A percentile compares a stretch with the other conserved stretches of the same genome.
Conservation (phyloP, 2,888 invertebrate species). For the Harpalus rufipes region DNA sequence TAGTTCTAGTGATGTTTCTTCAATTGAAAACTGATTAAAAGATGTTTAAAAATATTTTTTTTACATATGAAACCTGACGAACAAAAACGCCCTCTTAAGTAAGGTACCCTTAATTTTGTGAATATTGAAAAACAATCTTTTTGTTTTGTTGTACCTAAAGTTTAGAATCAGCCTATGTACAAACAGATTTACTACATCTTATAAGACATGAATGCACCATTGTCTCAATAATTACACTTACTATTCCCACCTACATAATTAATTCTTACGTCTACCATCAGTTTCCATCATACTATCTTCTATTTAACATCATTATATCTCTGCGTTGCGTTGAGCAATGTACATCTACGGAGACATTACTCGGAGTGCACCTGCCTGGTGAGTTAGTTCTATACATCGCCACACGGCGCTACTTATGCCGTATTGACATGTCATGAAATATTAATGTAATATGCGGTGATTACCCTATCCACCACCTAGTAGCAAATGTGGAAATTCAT, state of each 20-base stretch:
- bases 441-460: constrained; percentile 54
- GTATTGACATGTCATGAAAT: constrained; percentile 61
- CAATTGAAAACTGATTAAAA: too few species aligned
- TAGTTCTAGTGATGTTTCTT: too few species aligned
- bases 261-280: not conserved
- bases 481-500: constrained; percentile 44
- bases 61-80: too few species aligned
- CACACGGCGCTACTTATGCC: not conserved
- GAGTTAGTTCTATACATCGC: not conserved
- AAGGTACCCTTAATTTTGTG: too few species aligned
- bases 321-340: not conserved
- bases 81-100: too few species aligned
- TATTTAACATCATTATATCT: not conserved
- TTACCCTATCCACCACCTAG: constrained; percentile 14
- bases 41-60: too few species aligned
- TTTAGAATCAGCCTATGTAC: too few species aligned
- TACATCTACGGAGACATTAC: not conserved
- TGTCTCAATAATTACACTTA: too few species aligned
- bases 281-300: not conserved
- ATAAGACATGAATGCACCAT: too few species aligned
- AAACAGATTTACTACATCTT: too few species aligned
- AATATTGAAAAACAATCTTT: too few species aligned
- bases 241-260: not conserved
- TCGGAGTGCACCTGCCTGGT: constrained; percentile 14
- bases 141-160: too few species aligned